Base-by-base conservation (phyloP, 2,797 vertebrate species). In the Liparis tanakae region DNA sequence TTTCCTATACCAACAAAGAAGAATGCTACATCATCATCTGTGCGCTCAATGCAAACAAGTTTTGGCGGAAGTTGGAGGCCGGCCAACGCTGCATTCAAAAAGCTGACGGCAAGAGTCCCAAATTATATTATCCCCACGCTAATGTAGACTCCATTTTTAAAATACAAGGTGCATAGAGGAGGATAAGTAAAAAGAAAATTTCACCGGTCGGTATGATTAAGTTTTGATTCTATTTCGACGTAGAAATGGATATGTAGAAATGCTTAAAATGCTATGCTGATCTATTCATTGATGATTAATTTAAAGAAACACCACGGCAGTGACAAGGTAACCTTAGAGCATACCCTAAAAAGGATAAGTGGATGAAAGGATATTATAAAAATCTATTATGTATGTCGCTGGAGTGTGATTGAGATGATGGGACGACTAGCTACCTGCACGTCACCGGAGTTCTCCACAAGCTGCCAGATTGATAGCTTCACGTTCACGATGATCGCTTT, bases 121-220 rank as follows among this genome's bases (percentile, higher is more conserved):
- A 67, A 83, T 78, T 73, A 57, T 65, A 58, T 81, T 75, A 72
- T 83, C 54, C 48, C 14, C 54, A 59, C 76, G 63, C 25, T 58
- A 71, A 75, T 60, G 58, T 54, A 44, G 57, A 53, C 63, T 72
- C 41, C 50, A 43, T 60, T 71, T 67, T 53, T 67, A 66, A 68
- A 61, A 55, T 25, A 65, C 55, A 41, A 54, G 20, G 37, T 62
- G 43, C 71, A 78, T 60, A 53, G 53, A 68, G 60, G 46, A 36
- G 22, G 67, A 48, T 65, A 34, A 67, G 57, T 73, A 41, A 81
- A 62, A 34, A 66, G 55, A 64, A 64, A 18, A 70, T 72, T 68
- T 73, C 4, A 25, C 56, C 12, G 50, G 20, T 37, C 51, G 57
- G 70, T 43, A 50, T 74, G 53, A 66, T 77, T 25, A 70, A 70